Percentiles rank a stretch among this genome's conserved stretches.
Conservation (phyloP, 2,113 vertebrate genomes). For the Indicator indicator region DNA sequence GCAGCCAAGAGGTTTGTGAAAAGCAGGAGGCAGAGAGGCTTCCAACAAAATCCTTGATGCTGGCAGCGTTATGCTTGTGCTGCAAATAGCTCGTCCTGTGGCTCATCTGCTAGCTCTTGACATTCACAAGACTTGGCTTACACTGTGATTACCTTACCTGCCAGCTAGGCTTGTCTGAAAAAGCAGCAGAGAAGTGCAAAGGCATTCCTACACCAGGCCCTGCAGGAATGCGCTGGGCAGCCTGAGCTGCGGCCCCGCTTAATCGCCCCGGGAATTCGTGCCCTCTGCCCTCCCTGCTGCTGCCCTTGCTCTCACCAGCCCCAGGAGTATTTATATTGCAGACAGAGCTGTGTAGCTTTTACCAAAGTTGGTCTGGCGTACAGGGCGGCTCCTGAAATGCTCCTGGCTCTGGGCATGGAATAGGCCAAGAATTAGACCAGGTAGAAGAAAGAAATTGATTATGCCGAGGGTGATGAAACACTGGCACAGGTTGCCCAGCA, state of each 20-base stretch:
- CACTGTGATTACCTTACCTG: background rate
- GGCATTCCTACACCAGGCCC: background rate
- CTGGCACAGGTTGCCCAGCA: background rate
- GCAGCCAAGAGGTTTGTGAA: constrained; percentile 1
- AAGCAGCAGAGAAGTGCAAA: background rate
- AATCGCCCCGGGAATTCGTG: background rate
- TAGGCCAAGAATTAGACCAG: background rate
- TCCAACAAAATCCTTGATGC: background rate
- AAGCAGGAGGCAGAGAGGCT: background rate
- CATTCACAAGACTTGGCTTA: constrained; percentile 37
- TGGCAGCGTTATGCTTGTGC: background rate
- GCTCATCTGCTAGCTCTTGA: constrained; percentile 39
- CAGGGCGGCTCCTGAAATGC: background rate
- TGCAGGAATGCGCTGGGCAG: background rate
- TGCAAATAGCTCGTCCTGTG: background rate
- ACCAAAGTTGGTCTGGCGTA: background rate
- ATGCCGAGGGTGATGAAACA: background rate
- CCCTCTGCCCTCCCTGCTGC: background rate
- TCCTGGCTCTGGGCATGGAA: background rate
- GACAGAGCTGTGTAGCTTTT: accelerated
- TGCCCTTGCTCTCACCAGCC: background rate
- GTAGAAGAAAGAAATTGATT: background rate
- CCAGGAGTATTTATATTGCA: background rate
- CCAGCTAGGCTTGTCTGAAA: background rate
- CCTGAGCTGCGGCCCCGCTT: background rate